These are phyloP conservation scores for Lordiphosa collinella DNA, from an alignment of 1,140 invertebrate species.

Conservation along the genomic window DNA sequence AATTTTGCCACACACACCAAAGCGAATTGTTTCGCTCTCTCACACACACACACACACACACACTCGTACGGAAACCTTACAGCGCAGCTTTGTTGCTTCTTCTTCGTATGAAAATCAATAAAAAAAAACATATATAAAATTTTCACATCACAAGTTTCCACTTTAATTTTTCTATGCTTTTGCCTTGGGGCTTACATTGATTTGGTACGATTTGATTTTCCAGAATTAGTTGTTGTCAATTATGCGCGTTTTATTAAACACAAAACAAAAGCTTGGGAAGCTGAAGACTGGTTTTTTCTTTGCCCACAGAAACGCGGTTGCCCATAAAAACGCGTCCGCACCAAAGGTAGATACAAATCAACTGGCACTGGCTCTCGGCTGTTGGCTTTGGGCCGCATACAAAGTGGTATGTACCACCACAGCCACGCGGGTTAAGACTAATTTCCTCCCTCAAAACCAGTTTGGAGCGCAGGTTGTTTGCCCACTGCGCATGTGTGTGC, in stretches of 20 bases:
- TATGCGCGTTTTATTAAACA: slow-evolving; percentile 32
- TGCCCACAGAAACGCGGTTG: slow-evolving; percentile 45
- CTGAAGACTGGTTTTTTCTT: slow-evolving; percentile 69
- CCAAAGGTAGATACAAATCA: slow-evolving; percentile 77
- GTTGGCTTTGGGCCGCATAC: slow-evolving; percentile 49
- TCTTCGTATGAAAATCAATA: slow-evolving; percentile 71
- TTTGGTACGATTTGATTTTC: slow-evolving; percentile 17
- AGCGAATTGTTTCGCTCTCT: slow-evolving; percentile 11
- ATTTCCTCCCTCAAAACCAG: slow-evolving; percentile 74
- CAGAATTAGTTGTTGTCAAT: slow-evolving; percentile 22
- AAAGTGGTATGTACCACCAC: slow-evolving; percentile 48
- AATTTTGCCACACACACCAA: slow-evolving; percentile 50
- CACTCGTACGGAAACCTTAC: slow-evolving; percentile 59
- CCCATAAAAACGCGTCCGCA: slow-evolving; percentile 69
- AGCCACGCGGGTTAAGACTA: slow-evolving; percentile 27
- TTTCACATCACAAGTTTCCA: slow-evolving; percentile 48
- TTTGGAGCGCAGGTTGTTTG: slow-evolving; percentile 63
- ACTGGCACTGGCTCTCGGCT: slow-evolving; percentile 60
- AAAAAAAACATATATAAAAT: slow-evolving; percentile 42
- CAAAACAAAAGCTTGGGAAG: slow-evolving; percentile 8
- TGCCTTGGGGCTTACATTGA: slow-evolving; percentile 44
- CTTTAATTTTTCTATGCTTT: slow-evolving; percentile 12
- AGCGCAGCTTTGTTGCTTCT: slow-evolving; percentile 70
- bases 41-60: background rate
- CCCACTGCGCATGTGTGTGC: slow-evolving; percentile 51